A percentile compares a stretch with the other conserved stretches of the same genome.
Evolutionary conservation across 2,888 invertebrate genomes (phyloP).

Genomic region (Alcis repandata): DNA sequence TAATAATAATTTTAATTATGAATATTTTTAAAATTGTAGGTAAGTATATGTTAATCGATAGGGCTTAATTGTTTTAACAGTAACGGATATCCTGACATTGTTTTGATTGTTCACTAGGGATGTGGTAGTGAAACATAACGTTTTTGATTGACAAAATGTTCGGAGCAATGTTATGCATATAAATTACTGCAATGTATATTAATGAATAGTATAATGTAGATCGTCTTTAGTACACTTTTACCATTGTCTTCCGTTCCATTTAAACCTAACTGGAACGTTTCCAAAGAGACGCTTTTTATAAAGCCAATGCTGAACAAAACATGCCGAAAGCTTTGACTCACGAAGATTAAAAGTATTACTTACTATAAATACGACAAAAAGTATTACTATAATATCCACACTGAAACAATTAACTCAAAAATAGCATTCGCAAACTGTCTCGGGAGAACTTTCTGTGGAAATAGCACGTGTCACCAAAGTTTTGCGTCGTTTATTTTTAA

Average conservation of each 20-base stretch:
- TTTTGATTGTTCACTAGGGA: slow-evolving; percentile 24
- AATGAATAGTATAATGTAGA: slow-evolving; percentile 4
- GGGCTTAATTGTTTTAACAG: slow-evolving; percentile 22
- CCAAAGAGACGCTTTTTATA: neutral
- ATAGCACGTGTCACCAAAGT: slow-evolving; percentile 22
- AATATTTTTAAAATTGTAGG: no score
- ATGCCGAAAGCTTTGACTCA: no score
- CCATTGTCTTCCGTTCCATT: slow-evolving; percentile 5
- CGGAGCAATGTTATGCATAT: slow-evolving; percentile 23
- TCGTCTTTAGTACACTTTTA: neutral
- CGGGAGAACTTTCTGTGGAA: slow-evolving; percentile 8
- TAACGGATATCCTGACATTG: slow-evolving; percentile 33
- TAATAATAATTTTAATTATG: no score
- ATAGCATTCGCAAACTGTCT: slow-evolving; percentile 16
- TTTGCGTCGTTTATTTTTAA: slow-evolving; percentile 23
- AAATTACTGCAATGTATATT: slow-evolving; percentile 1
- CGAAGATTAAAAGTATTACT: no score
- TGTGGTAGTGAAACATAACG: slow-evolving; percentile 14
- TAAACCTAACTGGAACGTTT: neutral
- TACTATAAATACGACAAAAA: no score
- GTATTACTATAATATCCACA: neutral
- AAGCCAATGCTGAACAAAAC: neutral
- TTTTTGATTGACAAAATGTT: slow-evolving; percentile 16
- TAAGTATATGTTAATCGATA: slow-evolving; percentile 21
- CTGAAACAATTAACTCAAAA: slow-evolving; percentile 10